Conservation (phyloP, 2,797 vertebrate species). For the Fundulus diaphanus region DNA sequence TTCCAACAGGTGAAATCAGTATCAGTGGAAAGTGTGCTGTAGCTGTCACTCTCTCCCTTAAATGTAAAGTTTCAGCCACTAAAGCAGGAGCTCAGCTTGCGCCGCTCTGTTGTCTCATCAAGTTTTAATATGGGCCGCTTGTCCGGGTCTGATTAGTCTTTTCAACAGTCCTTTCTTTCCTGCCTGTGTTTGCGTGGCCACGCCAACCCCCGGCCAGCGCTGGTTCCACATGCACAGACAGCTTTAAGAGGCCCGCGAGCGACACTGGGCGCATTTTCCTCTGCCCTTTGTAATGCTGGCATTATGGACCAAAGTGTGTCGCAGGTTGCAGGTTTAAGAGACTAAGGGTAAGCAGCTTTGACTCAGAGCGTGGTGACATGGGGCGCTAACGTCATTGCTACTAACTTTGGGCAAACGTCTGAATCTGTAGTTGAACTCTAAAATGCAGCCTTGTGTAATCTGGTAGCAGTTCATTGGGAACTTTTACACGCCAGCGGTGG, state of each 20-base stretch:
- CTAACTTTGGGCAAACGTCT: conserved; percentile 14
- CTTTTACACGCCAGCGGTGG: conserved; percentile 52
- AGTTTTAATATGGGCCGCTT: conserved; percentile 77
- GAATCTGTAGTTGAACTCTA: background rate
- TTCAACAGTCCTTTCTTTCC: conserved; percentile 65
- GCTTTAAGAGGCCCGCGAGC: conserved; percentile 37
- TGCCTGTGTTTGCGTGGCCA: conserved; percentile 48
- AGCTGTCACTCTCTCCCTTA: conserved; percentile 49
- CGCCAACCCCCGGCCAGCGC: conserved; percentile 20
- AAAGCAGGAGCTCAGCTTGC: conserved; percentile 59
- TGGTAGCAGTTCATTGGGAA: background rate
- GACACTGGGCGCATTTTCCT: conserved; percentile 45
- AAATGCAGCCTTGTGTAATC: background rate
- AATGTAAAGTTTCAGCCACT: conserved; percentile 35
- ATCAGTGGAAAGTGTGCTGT: background rate
- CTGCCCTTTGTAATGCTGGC: conserved; percentile 47
- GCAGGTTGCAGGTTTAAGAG: conserved; percentile 52
- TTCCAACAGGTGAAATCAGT: background rate
- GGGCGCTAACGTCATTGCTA: conserved; percentile 35
- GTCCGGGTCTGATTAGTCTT: conserved; percentile 72
- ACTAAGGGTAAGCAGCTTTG: conserved; percentile 70
- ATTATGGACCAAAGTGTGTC: conserved; percentile 57
- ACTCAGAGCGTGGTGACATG: conserved; percentile 48
- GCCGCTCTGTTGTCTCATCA: conserved; percentile 70
- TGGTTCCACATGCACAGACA: conserved; percentile 28